phyloP scores from a whole-genome alignment of 2,113 vertebrate species.

The Pachypanchax playfairii region DNA sequence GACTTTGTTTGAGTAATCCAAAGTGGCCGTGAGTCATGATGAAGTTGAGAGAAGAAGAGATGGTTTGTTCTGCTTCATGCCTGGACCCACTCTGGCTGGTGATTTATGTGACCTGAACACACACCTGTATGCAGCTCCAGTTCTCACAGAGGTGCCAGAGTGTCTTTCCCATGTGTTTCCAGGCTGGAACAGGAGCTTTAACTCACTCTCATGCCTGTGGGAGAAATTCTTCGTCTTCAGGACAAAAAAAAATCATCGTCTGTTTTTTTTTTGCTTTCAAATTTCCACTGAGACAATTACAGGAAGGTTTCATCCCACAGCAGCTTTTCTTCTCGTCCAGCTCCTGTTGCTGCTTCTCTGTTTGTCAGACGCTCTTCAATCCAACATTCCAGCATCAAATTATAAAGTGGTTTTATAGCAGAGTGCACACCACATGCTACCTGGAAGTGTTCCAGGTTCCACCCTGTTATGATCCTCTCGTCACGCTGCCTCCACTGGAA shows the following conservation, averaged over 20 bases:
- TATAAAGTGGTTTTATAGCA: conserved; percentile 19
- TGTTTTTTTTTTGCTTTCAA: conserved; percentile 9
- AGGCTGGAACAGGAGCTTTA: conserved; percentile 25
- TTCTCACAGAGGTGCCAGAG: conserved; percentile 53
- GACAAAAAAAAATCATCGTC: conserved; percentile 16
- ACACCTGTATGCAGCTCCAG: conserved; percentile 37
- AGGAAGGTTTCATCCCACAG: conserved; percentile 44
- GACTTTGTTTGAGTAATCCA: conserved; percentile 7
- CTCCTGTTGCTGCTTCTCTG: conserved; percentile 1
- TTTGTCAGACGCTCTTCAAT: conserved; percentile 15
- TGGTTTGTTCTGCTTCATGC: conserved; percentile 1
- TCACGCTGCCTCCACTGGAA: conserved; percentile 9
- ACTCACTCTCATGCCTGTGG: conserved; percentile 60
- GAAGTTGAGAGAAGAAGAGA: conserved; percentile 11
- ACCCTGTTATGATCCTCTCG: neutral
- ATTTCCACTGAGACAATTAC: conserved; percentile 51
- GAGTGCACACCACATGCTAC: conserved; percentile 4
- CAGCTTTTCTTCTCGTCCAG: conserved; percentile 47
- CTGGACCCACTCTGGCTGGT: conserved; percentile 21
- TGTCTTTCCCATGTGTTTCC: conserved; percentile 57
- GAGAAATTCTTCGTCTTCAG: conserved; percentile 69
- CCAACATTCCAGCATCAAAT: conserved; percentile 39
- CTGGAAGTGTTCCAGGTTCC: conserved; percentile 19
- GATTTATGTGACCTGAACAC: conserved; percentile 52
- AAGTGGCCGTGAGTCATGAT: conserved; percentile 11